Conservation (phyloP, 1,140 invertebrate genomes). For the Drosophila navojoa region DNA sequence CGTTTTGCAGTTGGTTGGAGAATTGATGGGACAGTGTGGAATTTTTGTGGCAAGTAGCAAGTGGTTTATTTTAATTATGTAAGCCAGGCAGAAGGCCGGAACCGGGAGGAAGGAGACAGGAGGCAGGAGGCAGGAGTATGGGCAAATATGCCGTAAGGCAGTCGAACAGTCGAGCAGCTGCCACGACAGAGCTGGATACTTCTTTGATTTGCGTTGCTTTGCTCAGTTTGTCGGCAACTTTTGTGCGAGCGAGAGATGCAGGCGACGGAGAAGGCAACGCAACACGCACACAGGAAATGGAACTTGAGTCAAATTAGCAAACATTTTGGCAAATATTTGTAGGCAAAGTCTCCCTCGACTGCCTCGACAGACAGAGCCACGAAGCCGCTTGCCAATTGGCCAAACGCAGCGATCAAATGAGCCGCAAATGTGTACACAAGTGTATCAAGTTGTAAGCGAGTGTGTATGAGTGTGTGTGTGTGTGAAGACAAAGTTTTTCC, state of each 20-base stretch:
- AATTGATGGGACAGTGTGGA: conserved; percentile 1
- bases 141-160: conserved; percentile 1
- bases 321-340: conserved; percentile 70
- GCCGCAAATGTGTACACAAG: conserved; percentile 75
- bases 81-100: not conserved
- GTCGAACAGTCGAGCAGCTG: not conserved
- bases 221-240: conserved; percentile 16
- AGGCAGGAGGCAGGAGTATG: no score
- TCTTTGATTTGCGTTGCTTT: conserved; percentile 24
- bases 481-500: conserved; percentile 22
- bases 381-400: conserved; percentile 57
- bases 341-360: conserved; percentile 49
- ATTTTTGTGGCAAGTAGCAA: conserved; percentile 12
- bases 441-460: conserved; percentile 22
- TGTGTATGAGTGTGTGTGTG: not conserved
- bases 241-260: not conserved
- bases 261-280: not conserved
- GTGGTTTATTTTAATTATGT: conserved; percentile 41
- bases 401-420: conserved; percentile 73
- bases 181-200: not conserved
- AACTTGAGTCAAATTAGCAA: conserved; percentile 73
- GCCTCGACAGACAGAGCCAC: not conserved
- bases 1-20: not conserved
- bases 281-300: conserved; percentile 15
- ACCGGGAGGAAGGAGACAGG: no score